Conservation (phyloP, 1,140 invertebrate species). For the Euglossa dilemma region DNA sequence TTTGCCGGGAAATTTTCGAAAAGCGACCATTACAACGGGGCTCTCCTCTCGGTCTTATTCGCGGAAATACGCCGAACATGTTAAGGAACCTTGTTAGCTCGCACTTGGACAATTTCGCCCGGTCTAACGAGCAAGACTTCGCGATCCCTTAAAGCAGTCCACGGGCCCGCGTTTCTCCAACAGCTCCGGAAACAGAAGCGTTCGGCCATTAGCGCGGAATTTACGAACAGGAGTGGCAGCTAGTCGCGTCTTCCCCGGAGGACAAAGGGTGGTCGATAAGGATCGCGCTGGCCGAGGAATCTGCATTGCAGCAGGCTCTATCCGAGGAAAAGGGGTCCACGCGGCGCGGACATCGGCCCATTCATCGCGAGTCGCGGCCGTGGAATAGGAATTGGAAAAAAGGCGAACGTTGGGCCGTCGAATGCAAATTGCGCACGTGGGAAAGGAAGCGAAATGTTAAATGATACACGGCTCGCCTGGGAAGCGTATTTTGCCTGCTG, state of each 20-base stretch:
- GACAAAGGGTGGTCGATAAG: conserved; percentile 41
- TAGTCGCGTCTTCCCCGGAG: conserved; percentile 29
- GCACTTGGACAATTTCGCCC: conserved; percentile 44
- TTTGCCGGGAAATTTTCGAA: neutral
- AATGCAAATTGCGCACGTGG: conserved; percentile 40
- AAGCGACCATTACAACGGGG: neutral
- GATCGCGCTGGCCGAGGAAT: conserved; percentile 49
- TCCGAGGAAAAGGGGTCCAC: neutral
- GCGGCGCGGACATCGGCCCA: neutral
- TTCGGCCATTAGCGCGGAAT: conserved; percentile 48
- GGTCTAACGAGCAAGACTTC: conserved; percentile 49
- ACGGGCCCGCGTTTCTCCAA: conserved; percentile 33
- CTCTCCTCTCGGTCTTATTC: neutral
- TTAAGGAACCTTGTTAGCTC: conserved; percentile 52
- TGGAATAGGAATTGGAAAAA: conserved; percentile 35
- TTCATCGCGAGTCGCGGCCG: neutral
- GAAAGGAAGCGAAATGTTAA: conserved; percentile 33
- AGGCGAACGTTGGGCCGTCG: neutral
- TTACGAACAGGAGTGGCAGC: conserved; percentile 34
- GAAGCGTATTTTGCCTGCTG: neutral
- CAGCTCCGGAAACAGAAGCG: conserved; percentile 34
- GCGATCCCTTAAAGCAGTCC: conserved; percentile 33
- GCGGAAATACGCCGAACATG: neutral
- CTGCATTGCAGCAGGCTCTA: conserved; percentile 44
- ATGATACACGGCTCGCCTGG: conserved; percentile 28